Evolutionary conservation across 2,888 invertebrate genomes (phyloP).

Genomic region (Drosophila engyochracea): DNA sequence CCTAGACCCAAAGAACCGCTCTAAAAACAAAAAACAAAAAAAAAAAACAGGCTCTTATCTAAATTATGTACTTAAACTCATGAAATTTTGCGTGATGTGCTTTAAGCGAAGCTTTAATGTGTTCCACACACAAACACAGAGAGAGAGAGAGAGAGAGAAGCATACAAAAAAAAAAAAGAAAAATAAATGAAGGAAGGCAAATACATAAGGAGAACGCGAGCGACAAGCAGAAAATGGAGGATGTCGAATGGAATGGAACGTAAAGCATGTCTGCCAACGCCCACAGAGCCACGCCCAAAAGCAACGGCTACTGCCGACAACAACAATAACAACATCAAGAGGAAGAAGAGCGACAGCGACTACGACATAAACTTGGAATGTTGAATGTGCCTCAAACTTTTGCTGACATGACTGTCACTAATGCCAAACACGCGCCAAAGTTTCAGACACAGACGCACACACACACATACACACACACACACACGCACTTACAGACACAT

Average conservation of each 20-base stretch:
- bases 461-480: conserved; percentile 23
- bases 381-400: conserved; percentile 81
- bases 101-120: conserved; percentile 64
- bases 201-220: conserved; percentile 7
- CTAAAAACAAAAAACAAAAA: background rate
- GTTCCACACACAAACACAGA: background rate
- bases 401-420: conserved; percentile 82
- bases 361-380: conserved; percentile 78
- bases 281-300: conserved; percentile 52
- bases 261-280: conserved; percentile 66
- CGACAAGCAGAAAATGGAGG: conserved; percentile 17
- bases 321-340: background rate
- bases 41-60: conserved; percentile 40
- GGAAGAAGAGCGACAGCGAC: conserved; percentile 23
- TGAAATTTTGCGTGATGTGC: conserved; percentile 38
- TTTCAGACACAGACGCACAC: conserved; percentile 72
- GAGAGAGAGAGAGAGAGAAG: background rate
- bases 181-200: conserved; percentile 4
- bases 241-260: conserved; percentile 23
- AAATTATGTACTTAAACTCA: conserved; percentile 56
- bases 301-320: conserved; percentile 21
- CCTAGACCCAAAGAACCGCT: background rate
- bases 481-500: conserved; percentile 14
- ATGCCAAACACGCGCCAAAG: conserved; percentile 81
- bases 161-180: background rate